Conservation (phyloP, 2,113 vertebrate genomes). For the Anser cygnoides region DNA sequence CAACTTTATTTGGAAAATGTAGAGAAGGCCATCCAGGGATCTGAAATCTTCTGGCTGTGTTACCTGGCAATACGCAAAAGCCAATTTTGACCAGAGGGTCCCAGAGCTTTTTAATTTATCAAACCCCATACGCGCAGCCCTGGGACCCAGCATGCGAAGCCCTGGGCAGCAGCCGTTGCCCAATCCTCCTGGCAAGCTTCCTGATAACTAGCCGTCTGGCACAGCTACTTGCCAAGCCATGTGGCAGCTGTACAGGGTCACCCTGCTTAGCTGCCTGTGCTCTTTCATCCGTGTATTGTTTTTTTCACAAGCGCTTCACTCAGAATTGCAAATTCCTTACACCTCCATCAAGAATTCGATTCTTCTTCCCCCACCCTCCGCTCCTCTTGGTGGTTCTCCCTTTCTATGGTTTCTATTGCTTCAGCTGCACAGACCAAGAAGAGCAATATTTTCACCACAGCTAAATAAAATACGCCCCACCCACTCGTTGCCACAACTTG, state of each 20-base stretch:
- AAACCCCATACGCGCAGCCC: accelerated
- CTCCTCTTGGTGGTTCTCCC: background rate
- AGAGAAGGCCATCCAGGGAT: background rate
- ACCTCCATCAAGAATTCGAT: background rate
- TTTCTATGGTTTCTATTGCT: background rate
- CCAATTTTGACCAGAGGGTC: background rate
- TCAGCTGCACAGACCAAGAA: slow-evolving; percentile 28
- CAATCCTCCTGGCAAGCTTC: background rate
- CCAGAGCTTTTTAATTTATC: background rate
- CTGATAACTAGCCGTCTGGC: background rate
- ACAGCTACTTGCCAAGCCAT: background rate
- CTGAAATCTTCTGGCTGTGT: background rate
- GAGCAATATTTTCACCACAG: background rate
- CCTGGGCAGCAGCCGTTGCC: background rate
- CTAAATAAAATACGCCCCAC: slow-evolving; percentile 29
- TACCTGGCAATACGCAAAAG: background rate
- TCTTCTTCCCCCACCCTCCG: background rate
- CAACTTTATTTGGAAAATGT: background rate
- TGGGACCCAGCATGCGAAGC: background rate
- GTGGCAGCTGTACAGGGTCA: background rate
- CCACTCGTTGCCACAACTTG: slow-evolving; percentile 35
- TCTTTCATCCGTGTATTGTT: background rate
- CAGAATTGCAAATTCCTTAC: background rate
- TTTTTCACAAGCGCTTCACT: background rate
- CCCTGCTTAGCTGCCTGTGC: background rate